These are phyloP conservation scores for Bilobella aurantiaca DNA, from an alignment of 1,140 invertebrate species.

Conservation along the genomic window DNA sequence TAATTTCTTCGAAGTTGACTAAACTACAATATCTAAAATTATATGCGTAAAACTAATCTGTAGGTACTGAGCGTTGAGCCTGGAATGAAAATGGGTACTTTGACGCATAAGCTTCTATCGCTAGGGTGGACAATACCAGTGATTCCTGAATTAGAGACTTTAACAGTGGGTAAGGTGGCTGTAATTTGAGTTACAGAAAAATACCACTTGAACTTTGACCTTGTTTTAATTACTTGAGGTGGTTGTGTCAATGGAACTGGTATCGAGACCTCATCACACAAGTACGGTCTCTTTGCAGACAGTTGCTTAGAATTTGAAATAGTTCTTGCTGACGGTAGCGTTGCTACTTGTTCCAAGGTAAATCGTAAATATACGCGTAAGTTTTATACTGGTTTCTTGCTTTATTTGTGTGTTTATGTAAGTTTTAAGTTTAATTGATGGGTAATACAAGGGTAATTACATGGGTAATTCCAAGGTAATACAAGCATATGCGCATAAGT, in stretches of 20 bases:
- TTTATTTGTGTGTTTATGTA: background rate
- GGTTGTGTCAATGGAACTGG: conserved; percentile 50
- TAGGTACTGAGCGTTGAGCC: background rate
- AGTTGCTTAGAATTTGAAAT: conserved; percentile 62
- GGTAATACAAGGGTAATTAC: too few relatives aligned
- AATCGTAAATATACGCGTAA: conserved; percentile 17
- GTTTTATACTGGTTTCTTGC: background rate
- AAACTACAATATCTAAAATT: too few relatives aligned
- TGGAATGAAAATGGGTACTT: conserved; percentile 1
- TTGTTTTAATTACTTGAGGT: background rate
- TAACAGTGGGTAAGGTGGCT: conserved; percentile 1
- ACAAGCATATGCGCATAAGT: too few relatives aligned
- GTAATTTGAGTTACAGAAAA: background rate
- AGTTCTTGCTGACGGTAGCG: conserved; percentile 59
- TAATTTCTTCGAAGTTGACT: too few relatives aligned
- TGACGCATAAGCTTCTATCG: background rate
- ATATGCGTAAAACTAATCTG: too few relatives aligned
- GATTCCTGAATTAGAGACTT: conserved; percentile 1
- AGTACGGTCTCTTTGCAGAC: conserved; percentile 66
- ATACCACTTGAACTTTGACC: background rate
- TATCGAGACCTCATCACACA: conserved; percentile 65
- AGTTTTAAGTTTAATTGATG: too few relatives aligned
- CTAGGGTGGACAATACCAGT: conserved; percentile 4
- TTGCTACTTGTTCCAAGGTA: conserved; percentile 59
- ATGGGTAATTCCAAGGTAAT: too few relatives aligned